Evolutionary conservation across 2,113 vertebrate genomes (phyloP).

Genomic region (Meleagris gallopavo): DNA sequence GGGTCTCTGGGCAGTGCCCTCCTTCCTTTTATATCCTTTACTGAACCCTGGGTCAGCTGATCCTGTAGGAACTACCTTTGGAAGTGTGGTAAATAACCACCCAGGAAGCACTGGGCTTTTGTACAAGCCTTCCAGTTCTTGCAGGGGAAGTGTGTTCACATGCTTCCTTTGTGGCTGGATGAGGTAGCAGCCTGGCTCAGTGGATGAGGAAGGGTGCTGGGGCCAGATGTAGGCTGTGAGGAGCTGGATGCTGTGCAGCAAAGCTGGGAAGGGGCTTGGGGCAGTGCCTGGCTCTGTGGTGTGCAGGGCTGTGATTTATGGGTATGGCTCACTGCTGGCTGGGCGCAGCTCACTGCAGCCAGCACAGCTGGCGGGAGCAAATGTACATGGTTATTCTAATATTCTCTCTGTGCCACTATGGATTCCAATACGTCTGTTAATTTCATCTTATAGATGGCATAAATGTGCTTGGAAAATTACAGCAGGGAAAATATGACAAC

Average conservation of each 20-base stretch:
- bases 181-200: neutral
- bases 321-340: neutral
- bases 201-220: neutral
- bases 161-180: neutral
- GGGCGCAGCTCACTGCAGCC: neutral
- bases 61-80: neutral
- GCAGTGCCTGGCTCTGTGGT: neutral
- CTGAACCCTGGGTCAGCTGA: neutral
- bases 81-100: neutral
- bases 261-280: neutral
- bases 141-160: neutral
- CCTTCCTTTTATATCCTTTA: neutral
- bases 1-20: neutral
- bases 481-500: conserved; percentile 57
- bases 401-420: conserved; percentile 44
- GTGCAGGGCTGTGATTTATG: neutral
- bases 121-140: neutral
- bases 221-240: neutral
- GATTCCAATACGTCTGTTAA: conserved; percentile 43
- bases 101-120: neutral
- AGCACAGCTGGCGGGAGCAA: neutral
- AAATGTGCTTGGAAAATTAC: conserved; percentile 62
- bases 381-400: neutral
- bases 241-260: neutral
- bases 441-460: conserved; percentile 45